Conservation (phyloP, 2,888 invertebrate genomes). For the Chrysolina haemoptera region DNA sequence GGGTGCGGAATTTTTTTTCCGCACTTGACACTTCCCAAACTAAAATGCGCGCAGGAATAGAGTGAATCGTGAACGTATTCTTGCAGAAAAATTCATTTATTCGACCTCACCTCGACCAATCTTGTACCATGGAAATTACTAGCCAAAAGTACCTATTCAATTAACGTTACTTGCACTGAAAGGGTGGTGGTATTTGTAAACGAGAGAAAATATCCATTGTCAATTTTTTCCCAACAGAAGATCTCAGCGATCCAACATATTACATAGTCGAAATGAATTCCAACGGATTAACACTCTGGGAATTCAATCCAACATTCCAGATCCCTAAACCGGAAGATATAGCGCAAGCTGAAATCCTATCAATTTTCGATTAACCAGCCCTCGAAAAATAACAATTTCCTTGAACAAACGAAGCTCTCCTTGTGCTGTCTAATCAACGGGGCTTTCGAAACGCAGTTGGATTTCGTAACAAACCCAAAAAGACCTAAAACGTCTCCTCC, state of each 20-base stretch:
- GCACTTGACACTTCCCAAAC: too few relatives aligned
- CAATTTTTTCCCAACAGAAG: not conserved
- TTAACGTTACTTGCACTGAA: not conserved
- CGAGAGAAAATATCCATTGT: not conserved
- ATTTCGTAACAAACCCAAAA: not conserved
- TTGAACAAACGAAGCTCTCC: constrained; percentile 20
- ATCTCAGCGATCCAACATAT: not conserved
- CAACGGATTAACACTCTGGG: not conserved
- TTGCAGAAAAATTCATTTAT: too few relatives aligned
- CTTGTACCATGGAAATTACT: not conserved
- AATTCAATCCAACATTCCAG: not conserved
- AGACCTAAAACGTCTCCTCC: constrained; percentile 24
- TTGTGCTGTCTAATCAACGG: constrained; percentile 20
- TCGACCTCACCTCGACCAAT: too few relatives aligned
- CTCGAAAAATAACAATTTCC: constrained; percentile 21
- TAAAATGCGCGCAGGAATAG: too few relatives aligned
- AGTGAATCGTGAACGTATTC: too few relatives aligned
- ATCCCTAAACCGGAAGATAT: not conserved
- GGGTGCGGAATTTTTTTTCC: too few relatives aligned
- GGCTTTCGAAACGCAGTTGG: not conserved
- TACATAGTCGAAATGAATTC: not conserved
- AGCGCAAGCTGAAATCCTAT: constrained; percentile 22
- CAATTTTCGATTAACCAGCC: constrained; percentile 28
- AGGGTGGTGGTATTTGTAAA: not conserved
- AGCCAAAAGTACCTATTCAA: not conserved